A percentile compares a stretch with the other conserved stretches of the same genome.
phyloP scores from a whole-genome alignment of 1,140 invertebrate species.

The Phortica variegata region DNA sequence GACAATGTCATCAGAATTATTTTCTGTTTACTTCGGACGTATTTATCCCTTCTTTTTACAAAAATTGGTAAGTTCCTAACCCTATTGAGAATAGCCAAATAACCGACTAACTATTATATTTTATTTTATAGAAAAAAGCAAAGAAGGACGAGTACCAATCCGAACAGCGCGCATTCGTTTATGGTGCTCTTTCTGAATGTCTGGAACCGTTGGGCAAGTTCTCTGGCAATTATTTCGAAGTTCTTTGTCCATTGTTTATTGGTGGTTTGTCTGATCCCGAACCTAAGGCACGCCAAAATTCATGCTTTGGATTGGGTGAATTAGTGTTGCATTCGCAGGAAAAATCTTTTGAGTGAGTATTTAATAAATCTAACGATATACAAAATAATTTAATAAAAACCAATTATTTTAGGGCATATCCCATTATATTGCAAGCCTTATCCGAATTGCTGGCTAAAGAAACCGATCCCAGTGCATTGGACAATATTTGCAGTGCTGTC shows the following conservation, averaged over 20 bases:
- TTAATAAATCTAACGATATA: not conserved
- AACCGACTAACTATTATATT: not conserved
- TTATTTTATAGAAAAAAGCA: slow-evolving; percentile 32
- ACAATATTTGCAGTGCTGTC: slow-evolving; percentile 78
- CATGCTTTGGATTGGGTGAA: slow-evolving; percentile 75
- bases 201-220: slow-evolving; percentile 64
- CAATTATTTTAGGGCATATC: slow-evolving; percentile 31
- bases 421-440: slow-evolving; percentile 66
- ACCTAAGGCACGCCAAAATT: slow-evolving; percentile 73
- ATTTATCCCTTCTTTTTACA: slow-evolving; percentile 65
- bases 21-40: slow-evolving; percentile 66
- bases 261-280: slow-evolving; percentile 64
- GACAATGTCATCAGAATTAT: slow-evolving; percentile 65
- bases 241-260: slow-evolving; percentile 67
- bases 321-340: slow-evolving; percentile 62
- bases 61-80: slow-evolving; percentile 62
- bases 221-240: slow-evolving; percentile 61
- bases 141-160: slow-evolving; percentile 30
- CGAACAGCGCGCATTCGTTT: slow-evolving; percentile 68
- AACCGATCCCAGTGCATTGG: slow-evolving; percentile 64
- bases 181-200: slow-evolving; percentile 75
- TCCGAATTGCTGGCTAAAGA: slow-evolving; percentile 67
- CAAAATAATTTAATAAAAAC: not conserved
- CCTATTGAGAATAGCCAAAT: not conserved
- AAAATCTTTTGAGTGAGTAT: slow-evolving; percentile 45